phyloP scores from a whole-genome alignment of 2,113 vertebrate species.

The Rhagologus leucostigma region DNA sequence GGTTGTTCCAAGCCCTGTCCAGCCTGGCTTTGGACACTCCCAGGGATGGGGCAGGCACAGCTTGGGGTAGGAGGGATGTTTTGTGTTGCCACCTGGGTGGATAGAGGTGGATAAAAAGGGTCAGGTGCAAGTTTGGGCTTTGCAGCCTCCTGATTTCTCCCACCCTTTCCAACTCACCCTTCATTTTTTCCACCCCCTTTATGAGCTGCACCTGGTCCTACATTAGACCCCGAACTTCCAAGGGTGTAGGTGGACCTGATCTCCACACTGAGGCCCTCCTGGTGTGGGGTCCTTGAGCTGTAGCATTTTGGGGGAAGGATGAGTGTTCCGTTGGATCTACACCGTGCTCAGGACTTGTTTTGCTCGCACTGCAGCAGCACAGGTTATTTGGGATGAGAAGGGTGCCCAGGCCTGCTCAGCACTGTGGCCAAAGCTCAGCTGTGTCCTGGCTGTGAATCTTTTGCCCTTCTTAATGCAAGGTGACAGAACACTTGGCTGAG shows the following conservation, averaged over 20 bases:
- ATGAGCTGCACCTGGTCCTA: background rate
- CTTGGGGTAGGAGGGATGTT: background rate
- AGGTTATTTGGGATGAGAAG: background rate
- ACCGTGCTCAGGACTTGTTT: background rate
- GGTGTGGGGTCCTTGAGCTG: accelerated
- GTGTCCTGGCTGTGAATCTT: background rate
- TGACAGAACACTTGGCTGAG: background rate
- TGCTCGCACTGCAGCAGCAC: background rate
- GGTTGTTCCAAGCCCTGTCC: background rate
- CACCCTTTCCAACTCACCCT: background rate
- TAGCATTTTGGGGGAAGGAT: background rate
- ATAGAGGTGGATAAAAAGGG: background rate
- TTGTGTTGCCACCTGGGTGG: background rate
- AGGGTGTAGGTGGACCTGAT: background rate
- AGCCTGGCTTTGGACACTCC: background rate
- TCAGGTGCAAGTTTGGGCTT: background rate
- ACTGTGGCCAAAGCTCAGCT: background rate
- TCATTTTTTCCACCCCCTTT: background rate
- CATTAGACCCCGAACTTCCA: background rate
- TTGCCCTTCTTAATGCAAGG: background rate
- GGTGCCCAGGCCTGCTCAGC: background rate
- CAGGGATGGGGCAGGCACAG: background rate
- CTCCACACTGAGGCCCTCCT: background rate
- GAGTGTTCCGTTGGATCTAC: background rate
- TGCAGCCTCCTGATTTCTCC: background rate